phyloP scores from a whole-genome alignment of 2,797 vertebrate species.

The Lagodon rhomboides region DNA sequence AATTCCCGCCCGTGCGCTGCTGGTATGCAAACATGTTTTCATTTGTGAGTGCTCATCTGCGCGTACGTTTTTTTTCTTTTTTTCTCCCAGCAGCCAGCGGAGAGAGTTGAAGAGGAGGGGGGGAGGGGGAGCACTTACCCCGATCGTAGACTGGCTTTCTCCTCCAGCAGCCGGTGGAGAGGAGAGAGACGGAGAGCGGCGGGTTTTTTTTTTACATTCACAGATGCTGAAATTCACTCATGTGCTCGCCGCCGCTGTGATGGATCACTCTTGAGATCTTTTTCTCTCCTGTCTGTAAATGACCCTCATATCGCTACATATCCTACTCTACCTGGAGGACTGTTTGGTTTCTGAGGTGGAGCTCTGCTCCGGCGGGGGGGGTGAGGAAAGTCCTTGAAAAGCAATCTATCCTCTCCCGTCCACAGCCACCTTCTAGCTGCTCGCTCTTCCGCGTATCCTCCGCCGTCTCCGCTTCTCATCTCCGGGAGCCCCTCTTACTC shows the following conservation, averaged over 20 bases:
- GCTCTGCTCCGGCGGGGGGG: conserved; percentile 1
- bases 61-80: conserved; percentile 11
- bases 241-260: conserved; percentile 43
- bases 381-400: conserved; percentile 71
- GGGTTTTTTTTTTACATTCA: conserved; percentile 39
- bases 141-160: conserved; percentile 34
- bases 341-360: conserved; percentile 48
- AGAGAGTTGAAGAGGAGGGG: conserved; percentile 17
- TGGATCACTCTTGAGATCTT: conserved; percentile 54
- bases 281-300: conserved; percentile 40
- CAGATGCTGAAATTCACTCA: conserved; percentile 45
- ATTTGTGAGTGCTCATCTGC: conserved; percentile 51
- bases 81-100: conserved; percentile 18
- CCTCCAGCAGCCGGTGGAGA: conserved; percentile 30
- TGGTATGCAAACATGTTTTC: conserved; percentile 57
- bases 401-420: conserved; percentile 63
- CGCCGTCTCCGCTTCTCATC: conserved; percentile 62
- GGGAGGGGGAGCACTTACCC: conserved; percentile 19
- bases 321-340: conserved; percentile 34
- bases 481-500: conserved; percentile 53
- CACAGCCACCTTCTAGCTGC: conserved; percentile 42
- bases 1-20: conserved; percentile 37
- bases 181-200: conserved; percentile 7
- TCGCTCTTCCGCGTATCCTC: conserved; percentile 51
- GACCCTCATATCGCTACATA: conserved; percentile 55